Conservation (phyloP, 2,113 vertebrate genomes). For the Litocranius walleri region DNA sequence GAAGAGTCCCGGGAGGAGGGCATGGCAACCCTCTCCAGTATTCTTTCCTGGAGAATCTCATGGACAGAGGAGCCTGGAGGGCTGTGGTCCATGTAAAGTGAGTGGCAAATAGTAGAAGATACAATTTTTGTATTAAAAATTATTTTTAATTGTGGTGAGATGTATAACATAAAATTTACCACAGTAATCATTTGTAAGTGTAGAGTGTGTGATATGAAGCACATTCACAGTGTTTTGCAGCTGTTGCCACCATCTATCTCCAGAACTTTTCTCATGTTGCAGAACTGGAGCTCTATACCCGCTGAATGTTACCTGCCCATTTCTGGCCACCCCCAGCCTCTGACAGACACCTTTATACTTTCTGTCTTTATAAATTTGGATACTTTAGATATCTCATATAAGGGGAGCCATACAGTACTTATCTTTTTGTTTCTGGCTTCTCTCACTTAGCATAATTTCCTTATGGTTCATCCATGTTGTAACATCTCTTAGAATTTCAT, state of each 20-base stretch:
- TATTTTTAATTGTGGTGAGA: not conserved
- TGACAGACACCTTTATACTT: not conserved
- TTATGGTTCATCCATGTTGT: not conserved
- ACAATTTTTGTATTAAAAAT: not conserved
- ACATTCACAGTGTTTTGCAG: not conserved
- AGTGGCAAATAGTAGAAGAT: not conserved
- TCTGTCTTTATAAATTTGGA: not conserved
- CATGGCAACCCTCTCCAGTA: not conserved
- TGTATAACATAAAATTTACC: not conserved
- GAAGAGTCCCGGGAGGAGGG: not conserved
- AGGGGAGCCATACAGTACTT: not conserved
- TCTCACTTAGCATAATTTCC: not conserved
- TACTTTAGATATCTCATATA: not conserved
- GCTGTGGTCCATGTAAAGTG: not conserved
- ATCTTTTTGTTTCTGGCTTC: not conserved
- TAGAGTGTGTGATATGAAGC: not conserved
- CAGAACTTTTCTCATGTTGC: not conserved
- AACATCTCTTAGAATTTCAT: not conserved
- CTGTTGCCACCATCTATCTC: not conserved
- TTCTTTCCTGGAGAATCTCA: not conserved
- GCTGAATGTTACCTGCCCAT: not conserved
- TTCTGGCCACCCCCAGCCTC: not conserved
- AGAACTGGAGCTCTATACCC: not conserved
- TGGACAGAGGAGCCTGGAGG: not conserved
- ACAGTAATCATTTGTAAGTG: not conserved